A percentile compares a stretch with the other conserved stretches of the same genome.
Evolutionary conservation across 2,797 vertebrate species (phyloP).

Genomic region (Rallus crepitans): DNA sequence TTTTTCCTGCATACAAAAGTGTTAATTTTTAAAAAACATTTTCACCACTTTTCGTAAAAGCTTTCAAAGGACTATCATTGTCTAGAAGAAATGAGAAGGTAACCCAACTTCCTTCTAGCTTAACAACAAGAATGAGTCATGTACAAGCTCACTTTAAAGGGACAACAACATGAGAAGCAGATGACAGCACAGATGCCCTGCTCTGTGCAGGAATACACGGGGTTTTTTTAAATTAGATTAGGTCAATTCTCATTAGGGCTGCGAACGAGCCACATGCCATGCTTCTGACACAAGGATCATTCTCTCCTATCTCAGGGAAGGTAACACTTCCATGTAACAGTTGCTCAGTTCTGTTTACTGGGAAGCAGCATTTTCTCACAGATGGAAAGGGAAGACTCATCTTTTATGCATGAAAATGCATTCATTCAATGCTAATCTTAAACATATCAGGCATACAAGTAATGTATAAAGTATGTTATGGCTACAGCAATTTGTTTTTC

Average conservation of each 20-base stretch:
- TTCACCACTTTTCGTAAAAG: background rate
- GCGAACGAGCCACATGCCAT: background rate
- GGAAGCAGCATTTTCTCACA: background rate
- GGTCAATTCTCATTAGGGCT: background rate
- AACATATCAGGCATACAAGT: background rate
- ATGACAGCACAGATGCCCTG: background rate
- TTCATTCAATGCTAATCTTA: background rate
- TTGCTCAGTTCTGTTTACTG: background rate
- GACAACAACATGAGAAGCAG: background rate
- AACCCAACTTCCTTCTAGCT: background rate
- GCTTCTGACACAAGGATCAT: background rate
- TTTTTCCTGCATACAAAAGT: background rate
- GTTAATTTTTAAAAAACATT: background rate
- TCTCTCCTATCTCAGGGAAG: background rate
- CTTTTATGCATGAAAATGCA: background rate
- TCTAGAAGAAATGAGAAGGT: background rate
- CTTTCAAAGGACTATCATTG: background rate
- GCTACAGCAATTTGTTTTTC: background rate
- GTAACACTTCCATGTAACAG: background rate
- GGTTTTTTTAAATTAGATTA: background rate
- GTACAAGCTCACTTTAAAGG: background rate
- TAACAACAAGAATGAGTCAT: background rate
- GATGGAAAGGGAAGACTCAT: background rate
- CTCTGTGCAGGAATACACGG: background rate
- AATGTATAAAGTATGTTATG: background rate